phyloP scores from a whole-genome alignment of 92 coral and sea anemone genomes.

The Muricea muricata region DNA sequence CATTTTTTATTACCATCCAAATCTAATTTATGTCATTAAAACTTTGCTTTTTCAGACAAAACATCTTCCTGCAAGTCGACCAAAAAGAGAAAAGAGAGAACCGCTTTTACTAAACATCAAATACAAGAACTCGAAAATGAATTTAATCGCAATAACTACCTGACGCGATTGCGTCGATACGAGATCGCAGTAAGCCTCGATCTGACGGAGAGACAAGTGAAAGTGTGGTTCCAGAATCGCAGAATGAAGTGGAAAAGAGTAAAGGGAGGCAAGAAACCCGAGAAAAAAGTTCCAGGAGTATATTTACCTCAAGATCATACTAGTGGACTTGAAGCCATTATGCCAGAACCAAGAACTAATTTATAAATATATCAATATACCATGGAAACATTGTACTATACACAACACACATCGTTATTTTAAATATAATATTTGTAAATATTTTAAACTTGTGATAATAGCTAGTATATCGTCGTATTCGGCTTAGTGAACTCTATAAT shows the following conservation, averaged over 20 bases:
- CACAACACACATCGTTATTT: not conserved
- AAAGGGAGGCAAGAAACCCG: slow-evolving; percentile 87
- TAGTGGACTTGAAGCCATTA: slow-evolving; percentile 6
- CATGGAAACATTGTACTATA: not conserved
- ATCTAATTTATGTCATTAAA: no score
- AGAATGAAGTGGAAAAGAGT: slow-evolving; percentile 99
- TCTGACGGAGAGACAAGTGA: slow-evolving; percentile 96
- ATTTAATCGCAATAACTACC: slow-evolving; percentile 94
- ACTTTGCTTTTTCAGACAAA: slow-evolving; percentile 8
- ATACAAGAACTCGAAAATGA: slow-evolving; percentile 99
- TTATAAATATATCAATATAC: not conserved
- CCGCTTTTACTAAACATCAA: slow-evolving; percentile 98
- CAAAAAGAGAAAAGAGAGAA: slow-evolving; percentile 94
- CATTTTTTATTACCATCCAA: no score
- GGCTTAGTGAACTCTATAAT: not conserved
- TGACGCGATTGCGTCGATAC: slow-evolving; percentile 93
- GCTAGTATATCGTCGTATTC: not conserved
- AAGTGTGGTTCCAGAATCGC: slow-evolving; percentile 98
- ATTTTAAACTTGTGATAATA: not conserved
- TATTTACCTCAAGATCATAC: slow-evolving; percentile 33
- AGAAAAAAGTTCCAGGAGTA: slow-evolving; percentile 73
- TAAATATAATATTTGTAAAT: not conserved
- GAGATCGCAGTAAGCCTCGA: slow-evolving; percentile 99
- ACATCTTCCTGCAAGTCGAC: slow-evolving; percentile 25
- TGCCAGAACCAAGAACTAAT: slow-evolving; percentile 36